phyloP scores from a whole-genome alignment of 2,797 vertebrate species.

The Artibeus lituratus region DNA sequence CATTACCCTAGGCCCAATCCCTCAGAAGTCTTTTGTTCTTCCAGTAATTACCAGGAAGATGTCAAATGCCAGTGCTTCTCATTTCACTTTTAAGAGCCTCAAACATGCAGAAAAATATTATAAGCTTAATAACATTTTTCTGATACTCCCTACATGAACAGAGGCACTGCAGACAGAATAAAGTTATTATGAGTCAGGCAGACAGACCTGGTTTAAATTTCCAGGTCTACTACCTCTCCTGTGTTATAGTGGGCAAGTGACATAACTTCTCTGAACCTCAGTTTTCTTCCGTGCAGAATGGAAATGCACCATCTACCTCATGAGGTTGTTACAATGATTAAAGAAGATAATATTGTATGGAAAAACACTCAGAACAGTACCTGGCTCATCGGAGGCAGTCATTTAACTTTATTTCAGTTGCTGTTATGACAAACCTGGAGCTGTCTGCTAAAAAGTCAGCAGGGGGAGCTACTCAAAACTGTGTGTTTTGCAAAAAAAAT shows the following conservation, averaged over 20 bases:
- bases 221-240: neutral
- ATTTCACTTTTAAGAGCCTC: conserved; percentile 55
- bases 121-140: conserved; percentile 36
- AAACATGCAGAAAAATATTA: conserved; percentile 49
- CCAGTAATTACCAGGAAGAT: conserved; percentile 63
- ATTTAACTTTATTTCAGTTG: conserved; percentile 29
- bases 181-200: neutral
- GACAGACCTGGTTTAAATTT: conserved; percentile 8
- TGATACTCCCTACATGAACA: conserved; percentile 59
- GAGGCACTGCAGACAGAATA: conserved; percentile 19
- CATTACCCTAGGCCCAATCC: conserved; percentile 43
- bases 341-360: neutral
- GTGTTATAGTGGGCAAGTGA: neutral
- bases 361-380: neutral
- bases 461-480: conserved; percentile 52
- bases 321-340: neutral
- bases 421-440: neutral
- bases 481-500: neutral
- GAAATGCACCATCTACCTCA: conserved; percentile 1
- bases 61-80: conserved; percentile 54
- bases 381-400: neutral
- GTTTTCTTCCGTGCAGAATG: neutral
- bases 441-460: conserved; percentile 50
- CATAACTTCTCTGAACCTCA: neutral
- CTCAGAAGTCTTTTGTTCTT: conserved; percentile 52